These are phyloP conservation scores for Aurelia sp. DNA, from an alignment of 30 jellyfish, hydroid and myxozoan genomes.

Conservation along the genomic window DNA sequence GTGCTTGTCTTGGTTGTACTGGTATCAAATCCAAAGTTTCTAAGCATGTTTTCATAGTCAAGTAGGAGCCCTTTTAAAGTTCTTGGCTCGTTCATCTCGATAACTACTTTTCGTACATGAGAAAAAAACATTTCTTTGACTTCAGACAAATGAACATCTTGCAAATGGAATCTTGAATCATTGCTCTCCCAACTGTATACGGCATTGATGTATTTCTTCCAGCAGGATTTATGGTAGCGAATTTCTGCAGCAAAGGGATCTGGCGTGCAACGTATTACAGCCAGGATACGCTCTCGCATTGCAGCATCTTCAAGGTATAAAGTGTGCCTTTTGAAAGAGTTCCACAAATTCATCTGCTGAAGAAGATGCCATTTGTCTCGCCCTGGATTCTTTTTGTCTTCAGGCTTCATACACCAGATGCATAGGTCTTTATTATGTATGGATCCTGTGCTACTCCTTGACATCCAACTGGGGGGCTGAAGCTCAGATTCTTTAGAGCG, in stretches of 20 bases:
- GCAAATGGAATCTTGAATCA: constrained; percentile 38
- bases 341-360: constrained; percentile 36
- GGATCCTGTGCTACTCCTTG: constrained; percentile 47
- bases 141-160: constrained; percentile 40
- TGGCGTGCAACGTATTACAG: constrained; percentile 3
- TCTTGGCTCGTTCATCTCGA: constrained; percentile 19
- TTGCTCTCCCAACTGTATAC: constrained; percentile 19
- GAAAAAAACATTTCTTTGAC: constrained; percentile 34
- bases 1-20: background rate
- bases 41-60: constrained; percentile 37
- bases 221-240: constrained; percentile 40
- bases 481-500: constrained; percentile 33
- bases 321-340: constrained; percentile 29
- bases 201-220: constrained; percentile 45
- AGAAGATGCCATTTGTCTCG: constrained; percentile 43
- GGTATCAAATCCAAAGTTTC: constrained; percentile 34
- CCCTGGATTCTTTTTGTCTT: constrained; percentile 27
- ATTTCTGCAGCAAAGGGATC: background rate
- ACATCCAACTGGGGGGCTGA: constrained; percentile 40
- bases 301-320: constrained; percentile 36
- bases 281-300: constrained; percentile 29
- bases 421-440: constrained; percentile 27
- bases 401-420: constrained; percentile 25
- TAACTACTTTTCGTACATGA: constrained; percentile 28
- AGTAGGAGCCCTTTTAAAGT: background rate